Percentiles rank a stretch among this genome's conserved stretches.
Conservation (phyloP, 2,797 vertebrate genomes). For the Coracias cyanogaster region DNA sequence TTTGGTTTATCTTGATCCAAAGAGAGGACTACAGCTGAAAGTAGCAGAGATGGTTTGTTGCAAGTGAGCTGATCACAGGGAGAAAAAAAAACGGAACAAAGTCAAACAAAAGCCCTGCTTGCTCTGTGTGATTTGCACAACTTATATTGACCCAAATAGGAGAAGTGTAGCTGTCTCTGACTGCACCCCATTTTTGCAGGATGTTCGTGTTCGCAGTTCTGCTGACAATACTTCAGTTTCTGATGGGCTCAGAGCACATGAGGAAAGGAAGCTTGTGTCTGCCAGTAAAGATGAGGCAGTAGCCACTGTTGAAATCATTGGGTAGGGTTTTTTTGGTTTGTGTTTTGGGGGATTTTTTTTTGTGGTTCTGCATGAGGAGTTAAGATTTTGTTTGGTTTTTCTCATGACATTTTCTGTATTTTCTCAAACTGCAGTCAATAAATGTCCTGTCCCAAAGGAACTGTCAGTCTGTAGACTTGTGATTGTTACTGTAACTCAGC, state of each 20-base stretch:
- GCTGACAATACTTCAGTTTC: background rate
- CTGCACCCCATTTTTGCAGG: rapidly evolving
- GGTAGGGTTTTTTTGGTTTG: background rate
- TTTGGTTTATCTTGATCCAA: background rate
- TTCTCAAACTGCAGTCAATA: background rate
- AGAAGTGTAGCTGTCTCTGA: background rate
- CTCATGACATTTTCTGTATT: background rate
- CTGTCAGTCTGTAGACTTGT: background rate
- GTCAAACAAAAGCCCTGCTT: background rate
- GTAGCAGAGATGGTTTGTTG: background rate
- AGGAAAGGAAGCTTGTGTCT: background rate
- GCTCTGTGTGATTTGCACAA: background rate
- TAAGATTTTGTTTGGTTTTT: background rate
- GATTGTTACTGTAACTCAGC: background rate
- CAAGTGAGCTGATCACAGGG: background rate
- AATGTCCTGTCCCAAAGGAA: background rate
- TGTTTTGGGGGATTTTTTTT: background rate
- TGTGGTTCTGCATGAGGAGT: background rate
- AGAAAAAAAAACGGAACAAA: background rate
- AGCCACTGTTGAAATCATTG: background rate
- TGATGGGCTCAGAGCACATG: background rate
- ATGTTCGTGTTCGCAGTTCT: background rate
- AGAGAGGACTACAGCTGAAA: background rate
- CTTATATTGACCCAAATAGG: background rate
- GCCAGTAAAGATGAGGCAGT: background rate